These are phyloP conservation scores for Perca flavescens DNA, from an alignment of 2,113 vertebrate genomes.

Conservation along the genomic window DNA sequence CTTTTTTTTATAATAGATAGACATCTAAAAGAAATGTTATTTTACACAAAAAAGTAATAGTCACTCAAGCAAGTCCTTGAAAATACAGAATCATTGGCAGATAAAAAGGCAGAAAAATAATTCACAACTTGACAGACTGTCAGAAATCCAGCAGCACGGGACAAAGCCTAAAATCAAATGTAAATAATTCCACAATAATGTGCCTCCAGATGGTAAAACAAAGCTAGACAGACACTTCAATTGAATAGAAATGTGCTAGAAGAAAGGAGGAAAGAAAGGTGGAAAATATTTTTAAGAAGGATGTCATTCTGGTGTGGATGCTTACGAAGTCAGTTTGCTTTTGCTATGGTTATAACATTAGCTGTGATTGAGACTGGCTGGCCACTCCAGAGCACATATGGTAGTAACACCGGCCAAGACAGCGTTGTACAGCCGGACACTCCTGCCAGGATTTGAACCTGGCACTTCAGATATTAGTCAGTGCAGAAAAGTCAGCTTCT, in stretches of 20 bases:
- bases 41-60: not conserved
- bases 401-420: not conserved
- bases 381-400: too few relatives aligned
- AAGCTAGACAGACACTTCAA: not conserved
- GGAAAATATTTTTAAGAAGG: not conserved
- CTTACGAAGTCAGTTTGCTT: not conserved
- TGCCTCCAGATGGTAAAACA: conserved; percentile 24
- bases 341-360: not conserved
- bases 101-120: conserved; percentile 18
- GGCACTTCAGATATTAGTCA: not conserved
- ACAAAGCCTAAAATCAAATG: not conserved
- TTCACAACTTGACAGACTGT: not conserved
- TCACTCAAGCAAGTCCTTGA: not conserved
- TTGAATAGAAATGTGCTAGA: not conserved
- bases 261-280: not conserved
- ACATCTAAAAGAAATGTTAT: not conserved
- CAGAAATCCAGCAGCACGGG: not conserved
- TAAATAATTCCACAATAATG: conserved; percentile 12
- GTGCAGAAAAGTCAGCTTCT: not conserved
- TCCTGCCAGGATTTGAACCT: not conserved
- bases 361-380: too few relatives aligned
- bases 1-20: not conserved
- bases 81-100: not conserved
- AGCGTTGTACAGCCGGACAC: not conserved
- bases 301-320: not conserved